Evolutionary conservation across 2,113 vertebrate genomes (phyloP), one percentile per base, ranked within the genome.

Genomic region (Gopherus evgoodei): DNA sequence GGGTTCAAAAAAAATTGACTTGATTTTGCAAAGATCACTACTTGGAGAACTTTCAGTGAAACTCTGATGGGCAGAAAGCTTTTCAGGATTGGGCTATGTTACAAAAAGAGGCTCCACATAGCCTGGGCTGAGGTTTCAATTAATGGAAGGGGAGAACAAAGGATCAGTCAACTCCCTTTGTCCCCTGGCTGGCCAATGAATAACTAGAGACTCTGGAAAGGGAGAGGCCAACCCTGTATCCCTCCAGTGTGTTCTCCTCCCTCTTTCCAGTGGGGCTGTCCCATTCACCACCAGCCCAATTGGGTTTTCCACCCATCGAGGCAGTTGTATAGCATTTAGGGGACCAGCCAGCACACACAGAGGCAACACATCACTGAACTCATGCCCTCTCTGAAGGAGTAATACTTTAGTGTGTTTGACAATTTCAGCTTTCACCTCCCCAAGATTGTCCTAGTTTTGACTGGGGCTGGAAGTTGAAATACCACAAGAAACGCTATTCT

Each of bases 1-100:
- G 79, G 25, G 65, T 86, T 75, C 86, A 93, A 91, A 86, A 72
- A 92, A 94, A 94, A 89, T 9, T 42, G 76, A 88, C 57, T 22
- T 59, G 29, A 22, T 56, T 53, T 8, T 84, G 94, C 83, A 93
- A 95, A 93, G 38, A 27, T 62, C 88, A 6, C 27, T 94, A 38
- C 91, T 84, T 88, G 52, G 50, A 50, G 78, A 56, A 38, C 29
- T 31, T 76, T n/a, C n/a, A 76, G 42, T 25, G 53, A 35, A 75
- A 57, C 49, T 49, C 13, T 29, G 72, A 17, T 83, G 24, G 24
- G 25, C 65, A 87, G 79, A 38, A 76, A 50, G n/a, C 52, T 91
- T 78, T 91, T 22, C 35, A 21, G 38, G 83, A 53, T 44, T 19
- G 59, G 84, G 25, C 65, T 72, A 22, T 38, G 17, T 72, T 72